Conservation (phyloP, 1,140 invertebrate genomes). For the Leptestheria dahalacensis region DNA sequence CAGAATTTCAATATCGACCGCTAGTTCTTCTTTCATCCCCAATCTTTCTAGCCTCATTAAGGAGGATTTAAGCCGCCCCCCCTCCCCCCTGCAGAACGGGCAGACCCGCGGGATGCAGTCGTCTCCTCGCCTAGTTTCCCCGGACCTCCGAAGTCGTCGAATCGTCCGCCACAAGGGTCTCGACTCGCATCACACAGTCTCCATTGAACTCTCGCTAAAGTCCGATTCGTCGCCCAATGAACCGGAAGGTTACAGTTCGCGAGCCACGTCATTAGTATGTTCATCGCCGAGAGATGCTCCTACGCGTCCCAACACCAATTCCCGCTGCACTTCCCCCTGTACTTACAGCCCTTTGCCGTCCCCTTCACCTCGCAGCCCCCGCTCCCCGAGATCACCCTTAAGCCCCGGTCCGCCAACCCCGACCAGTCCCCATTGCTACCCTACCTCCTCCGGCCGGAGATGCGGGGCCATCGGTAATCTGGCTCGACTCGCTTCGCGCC, state of each 20-base stretch:
- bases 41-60: too few species aligned
- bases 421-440: conserved; percentile 10
- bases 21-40: too few species aligned
- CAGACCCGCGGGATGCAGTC: too few species aligned
- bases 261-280: background rate
- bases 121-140: too few species aligned
- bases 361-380: conserved; percentile 16
- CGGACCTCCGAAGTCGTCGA: background rate
- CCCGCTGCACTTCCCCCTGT: conserved; percentile 10
- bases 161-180: background rate
- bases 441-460: background rate
- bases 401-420: background rate
- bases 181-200: background rate
- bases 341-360: conserved; percentile 12
- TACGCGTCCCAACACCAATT: background rate
- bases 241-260: background rate
- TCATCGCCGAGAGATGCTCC: conserved; percentile 3
- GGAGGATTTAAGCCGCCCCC: too few species aligned
- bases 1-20: too few species aligned
- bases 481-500: conserved; percentile 55
- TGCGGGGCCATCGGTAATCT: conserved; percentile 21
- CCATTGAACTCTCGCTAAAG: background rate
- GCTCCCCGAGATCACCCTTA: conserved; percentile 12
- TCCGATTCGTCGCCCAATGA: too few species aligned
- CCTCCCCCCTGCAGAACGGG: too few species aligned